These are phyloP conservation scores for Fabriciana adippe DNA, from an alignment of 2,888 invertebrate genomes.

Conservation along the genomic window DNA sequence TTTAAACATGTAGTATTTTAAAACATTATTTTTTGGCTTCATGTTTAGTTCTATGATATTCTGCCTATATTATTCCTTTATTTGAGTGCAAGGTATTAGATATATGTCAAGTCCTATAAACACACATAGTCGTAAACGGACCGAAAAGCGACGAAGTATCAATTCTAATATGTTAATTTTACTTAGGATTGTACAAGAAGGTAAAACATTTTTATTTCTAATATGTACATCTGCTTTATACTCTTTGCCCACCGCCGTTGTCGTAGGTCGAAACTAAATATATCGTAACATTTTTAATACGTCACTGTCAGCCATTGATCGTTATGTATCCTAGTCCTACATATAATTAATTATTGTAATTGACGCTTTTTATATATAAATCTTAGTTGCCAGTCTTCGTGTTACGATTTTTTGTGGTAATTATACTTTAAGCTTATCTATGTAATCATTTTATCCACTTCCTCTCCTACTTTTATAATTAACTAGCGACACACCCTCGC, in stretches of 20 bases:
- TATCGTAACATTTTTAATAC: constrained; percentile 37
- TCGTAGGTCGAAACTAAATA: constrained; percentile 53
- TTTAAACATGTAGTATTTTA: no score
- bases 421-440: background rate
- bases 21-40: no score
- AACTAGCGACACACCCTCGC: no score
- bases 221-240: constrained; percentile 16
- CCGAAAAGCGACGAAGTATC: no score
- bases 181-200: background rate
- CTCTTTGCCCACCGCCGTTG: constrained; percentile 39
- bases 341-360: constrained; percentile 24
- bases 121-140: no score
- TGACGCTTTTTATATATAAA: constrained; percentile 20
- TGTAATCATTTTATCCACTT: background rate
- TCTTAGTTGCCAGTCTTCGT: constrained; percentile 12
- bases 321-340: constrained; percentile 12
- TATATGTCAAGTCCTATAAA: no score
- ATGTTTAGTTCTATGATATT: no score
- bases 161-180: background rate
- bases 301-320: constrained; percentile 35
- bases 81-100: no score
- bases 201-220: background rate
- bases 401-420: background rate
- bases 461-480: background rate
- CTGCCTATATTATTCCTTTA: no score